Base-by-base conservation (phyloP, 1,140 invertebrate species). In the Cydia pomonella region DNA sequence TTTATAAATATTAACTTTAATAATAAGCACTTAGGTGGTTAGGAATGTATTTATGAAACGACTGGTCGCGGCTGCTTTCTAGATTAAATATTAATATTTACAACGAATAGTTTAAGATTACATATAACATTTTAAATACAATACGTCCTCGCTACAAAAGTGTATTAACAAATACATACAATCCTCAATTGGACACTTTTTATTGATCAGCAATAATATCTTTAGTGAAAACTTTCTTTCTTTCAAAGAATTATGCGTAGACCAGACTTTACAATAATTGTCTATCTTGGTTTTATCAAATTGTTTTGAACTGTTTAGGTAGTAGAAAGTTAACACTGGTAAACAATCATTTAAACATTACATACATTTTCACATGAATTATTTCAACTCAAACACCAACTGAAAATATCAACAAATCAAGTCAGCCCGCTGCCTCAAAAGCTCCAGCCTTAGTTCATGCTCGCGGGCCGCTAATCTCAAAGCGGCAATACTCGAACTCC, bases 391-490 rank as follows among this genome's bases (percentile, higher is more conserved):
- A 18, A 50, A 7, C 47, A 1, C 47, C 13, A 44, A 44, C 12
- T 44, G 41, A 44, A 66, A 69, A 33, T 69, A 79, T 90, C 78
- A 90, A 82, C 90, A 93, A 50, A 93, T 93, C 63, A 93, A 81
- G 81, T 93, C 88, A 29, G 91, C 86, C 76, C 91, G 96, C 85
- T 97, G 97, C 53, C 97, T 93, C 74, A 97, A 84, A 93, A 98
- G 94, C 87, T 98, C 97, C 79, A 98, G 90, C 83, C 97, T 95
- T n/a, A 98, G 93, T 87, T 98, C 97, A 87, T 99, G 98, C 88
- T 99, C 98, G 5, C 98, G 94, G 0, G 98, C 98, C 81, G 98
- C 98, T 2, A 98, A 91, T 73, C 98, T 93, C n/a, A 99, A 93
- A 0, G 97, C 97, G 0, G 97, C 97, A 74, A 99, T 98, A 82